Conservation (phyloP, 2,797 vertebrate genomes). For the Gymnoscopelus microlampas region DNA sequence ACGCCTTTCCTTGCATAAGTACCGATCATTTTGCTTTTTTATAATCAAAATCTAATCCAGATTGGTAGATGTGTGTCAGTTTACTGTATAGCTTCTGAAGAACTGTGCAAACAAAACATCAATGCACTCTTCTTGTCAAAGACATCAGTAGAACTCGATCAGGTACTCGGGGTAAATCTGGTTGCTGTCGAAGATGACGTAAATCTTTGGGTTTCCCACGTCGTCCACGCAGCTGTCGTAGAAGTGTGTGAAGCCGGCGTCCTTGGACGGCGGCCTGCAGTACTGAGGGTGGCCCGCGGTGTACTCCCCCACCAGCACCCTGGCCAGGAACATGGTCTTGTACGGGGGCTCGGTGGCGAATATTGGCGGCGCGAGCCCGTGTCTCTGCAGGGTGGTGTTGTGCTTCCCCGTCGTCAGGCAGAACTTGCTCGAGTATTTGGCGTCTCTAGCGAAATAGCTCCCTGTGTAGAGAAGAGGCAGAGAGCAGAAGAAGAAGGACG, state of each 20-base stretch:
- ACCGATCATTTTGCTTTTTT: conserved; percentile 1
- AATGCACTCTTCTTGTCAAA: not conserved
- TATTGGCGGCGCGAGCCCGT: conserved; percentile 87
- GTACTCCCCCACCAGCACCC: conserved; percentile 93
- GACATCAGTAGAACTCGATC: conserved; percentile 90
- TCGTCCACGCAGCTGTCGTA: conserved; percentile 98
- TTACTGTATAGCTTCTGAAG: not conserved
- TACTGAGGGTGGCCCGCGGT: conserved; percentile 90
- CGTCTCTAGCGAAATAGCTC: conserved; percentile 95
- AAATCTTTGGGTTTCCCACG: conserved; percentile 93
- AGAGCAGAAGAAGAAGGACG: conserved; percentile 6
- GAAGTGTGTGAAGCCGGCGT: conserved; percentile 92
- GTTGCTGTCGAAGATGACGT: conserved; percentile 97
- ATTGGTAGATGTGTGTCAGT: conserved; percentile 21
- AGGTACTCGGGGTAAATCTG: conserved; percentile 98
- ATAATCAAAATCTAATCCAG: conserved; percentile 12
- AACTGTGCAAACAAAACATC: not conserved
- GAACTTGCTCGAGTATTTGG: conserved; percentile 94
- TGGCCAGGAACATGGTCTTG: conserved; percentile 95
- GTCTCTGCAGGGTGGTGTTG: conserved; percentile 87
- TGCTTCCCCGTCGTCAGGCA: conserved; percentile 92
- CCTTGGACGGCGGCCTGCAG: conserved; percentile 94
- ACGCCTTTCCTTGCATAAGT: not conserved
- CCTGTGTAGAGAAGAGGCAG: conserved; percentile 72
- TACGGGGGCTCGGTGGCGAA: conserved; percentile 84